Evolutionary conservation across 1,140 invertebrate species (phyloP).

Genomic region (Saccostrea echinata): DNA sequence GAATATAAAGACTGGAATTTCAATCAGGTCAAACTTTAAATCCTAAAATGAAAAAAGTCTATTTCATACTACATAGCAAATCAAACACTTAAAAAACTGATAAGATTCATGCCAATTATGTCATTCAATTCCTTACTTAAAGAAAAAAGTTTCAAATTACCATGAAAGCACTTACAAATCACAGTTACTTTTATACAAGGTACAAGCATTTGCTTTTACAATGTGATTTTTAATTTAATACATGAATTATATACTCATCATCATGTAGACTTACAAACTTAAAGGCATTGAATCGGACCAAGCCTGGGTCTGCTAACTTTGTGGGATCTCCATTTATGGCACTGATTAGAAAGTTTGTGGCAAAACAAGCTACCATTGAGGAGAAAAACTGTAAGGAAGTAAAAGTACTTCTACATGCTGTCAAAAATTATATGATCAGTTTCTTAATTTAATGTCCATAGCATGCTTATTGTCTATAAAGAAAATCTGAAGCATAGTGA

Average conservation of each 20-base stretch:
- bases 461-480: too few relatives aligned
- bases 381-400: constrained; percentile 88
- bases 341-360: constrained; percentile 94
- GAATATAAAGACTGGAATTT: constrained; percentile 76
- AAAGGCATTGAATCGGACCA: constrained; percentile 98
- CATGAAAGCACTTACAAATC: neutral
- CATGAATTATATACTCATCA: neutral
- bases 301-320: constrained; percentile 86
- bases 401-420: constrained; percentile 14
- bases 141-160: too few relatives aligned
- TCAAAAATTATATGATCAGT: neutral
- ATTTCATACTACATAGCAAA: neutral
- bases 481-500: too few relatives aligned
- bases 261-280: constrained; percentile 53
- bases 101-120: too few relatives aligned
- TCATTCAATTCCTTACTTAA: too few relatives aligned
- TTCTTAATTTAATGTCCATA: too few relatives aligned
- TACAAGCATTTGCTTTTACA: neutral
- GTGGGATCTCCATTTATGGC: constrained; percentile 93
- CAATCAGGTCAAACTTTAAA: constrained; percentile 76
- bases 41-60: constrained; percentile 62
- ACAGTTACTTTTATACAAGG: neutral
- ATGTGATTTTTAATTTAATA: neutral
- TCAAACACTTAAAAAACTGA: too few relatives aligned
- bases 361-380: constrained; percentile 97